Conservation (phyloP, 2,888 invertebrate genomes). For the Cantharis lateralis region DNA sequence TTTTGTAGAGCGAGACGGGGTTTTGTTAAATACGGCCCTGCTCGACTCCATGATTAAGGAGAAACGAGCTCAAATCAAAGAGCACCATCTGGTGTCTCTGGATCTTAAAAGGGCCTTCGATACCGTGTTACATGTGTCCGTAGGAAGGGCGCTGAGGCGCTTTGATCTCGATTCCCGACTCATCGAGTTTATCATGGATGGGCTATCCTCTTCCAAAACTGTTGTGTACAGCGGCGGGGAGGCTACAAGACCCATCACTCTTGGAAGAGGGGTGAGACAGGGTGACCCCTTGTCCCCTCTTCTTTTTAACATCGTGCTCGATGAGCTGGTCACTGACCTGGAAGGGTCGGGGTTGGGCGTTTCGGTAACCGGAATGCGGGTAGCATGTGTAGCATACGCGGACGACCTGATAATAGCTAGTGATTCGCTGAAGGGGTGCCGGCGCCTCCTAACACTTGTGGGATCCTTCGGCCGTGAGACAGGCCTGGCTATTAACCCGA, state of each 20-base stretch:
- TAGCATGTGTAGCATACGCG: conserved; percentile 14
- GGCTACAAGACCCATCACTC: neutral
- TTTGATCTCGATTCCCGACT: neutral
- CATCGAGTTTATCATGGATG: neutral
- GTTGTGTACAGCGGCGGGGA: no score
- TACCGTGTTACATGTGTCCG: neutral
- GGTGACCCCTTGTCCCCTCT: conserved; percentile 10
- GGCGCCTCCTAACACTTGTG: neutral
- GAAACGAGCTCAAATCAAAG: neutral
- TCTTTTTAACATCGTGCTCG: no score
- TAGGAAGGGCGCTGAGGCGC: neutral
- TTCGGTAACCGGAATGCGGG: neutral
- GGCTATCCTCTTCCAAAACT: no score
- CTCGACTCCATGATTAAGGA: neutral
- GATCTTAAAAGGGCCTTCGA: neutral
- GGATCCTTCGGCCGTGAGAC: neutral
- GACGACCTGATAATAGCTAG: conserved; percentile 13
- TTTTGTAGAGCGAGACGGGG: neutral
- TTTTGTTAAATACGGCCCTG: neutral
- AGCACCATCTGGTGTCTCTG: neutral
- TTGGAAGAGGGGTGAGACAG: neutral
- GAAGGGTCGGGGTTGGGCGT: neutral
- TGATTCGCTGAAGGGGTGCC: neutral
- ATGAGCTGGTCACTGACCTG: conserved; percentile 14
- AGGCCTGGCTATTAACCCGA: neutral